A percentile compares a stretch with the other conserved stretches of the same genome.
These are phyloP conservation scores for Pipistrellus pipistrellus DNA, from an alignment of 2,797 vertebrate genomes.

Conservation along the genomic window DNA sequence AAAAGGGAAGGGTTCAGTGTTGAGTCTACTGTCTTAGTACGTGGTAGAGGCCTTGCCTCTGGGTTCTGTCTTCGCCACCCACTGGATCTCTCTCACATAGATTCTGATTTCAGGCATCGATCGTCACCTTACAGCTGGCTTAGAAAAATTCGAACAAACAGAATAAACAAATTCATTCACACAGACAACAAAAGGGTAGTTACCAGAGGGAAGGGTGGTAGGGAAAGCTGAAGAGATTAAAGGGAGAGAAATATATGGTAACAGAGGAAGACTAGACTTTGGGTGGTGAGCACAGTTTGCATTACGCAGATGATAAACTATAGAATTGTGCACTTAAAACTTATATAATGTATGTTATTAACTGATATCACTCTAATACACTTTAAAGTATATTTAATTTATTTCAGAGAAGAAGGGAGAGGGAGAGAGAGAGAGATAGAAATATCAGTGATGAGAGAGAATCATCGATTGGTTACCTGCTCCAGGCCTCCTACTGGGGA, in stretches of 20 bases:
- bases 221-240: neutral
- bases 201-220: neutral
- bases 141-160: neutral
- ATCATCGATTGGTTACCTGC: too few species aligned
- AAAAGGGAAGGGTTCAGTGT: neutral
- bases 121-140: conserved; percentile 6
- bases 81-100: neutral
- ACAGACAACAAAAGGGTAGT: neutral
- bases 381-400: too few species aligned
- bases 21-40: neutral
- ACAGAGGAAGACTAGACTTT: neutral
- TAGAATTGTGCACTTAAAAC: neutral
- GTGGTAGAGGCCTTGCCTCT: neutral
- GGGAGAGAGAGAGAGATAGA: too few species aligned
- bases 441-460: too few species aligned
- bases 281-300: neutral
- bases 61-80: neutral
- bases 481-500: too few species aligned
- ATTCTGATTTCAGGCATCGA: neutral
- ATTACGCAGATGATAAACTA: neutral
- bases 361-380: neutral
- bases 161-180: neutral
- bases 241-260: neutral
- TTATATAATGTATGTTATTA: neutral
- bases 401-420: too few species aligned